Evolutionary conservation across 1,140 invertebrate species (phyloP).

Genomic region (Heterodera carotae): DNA sequence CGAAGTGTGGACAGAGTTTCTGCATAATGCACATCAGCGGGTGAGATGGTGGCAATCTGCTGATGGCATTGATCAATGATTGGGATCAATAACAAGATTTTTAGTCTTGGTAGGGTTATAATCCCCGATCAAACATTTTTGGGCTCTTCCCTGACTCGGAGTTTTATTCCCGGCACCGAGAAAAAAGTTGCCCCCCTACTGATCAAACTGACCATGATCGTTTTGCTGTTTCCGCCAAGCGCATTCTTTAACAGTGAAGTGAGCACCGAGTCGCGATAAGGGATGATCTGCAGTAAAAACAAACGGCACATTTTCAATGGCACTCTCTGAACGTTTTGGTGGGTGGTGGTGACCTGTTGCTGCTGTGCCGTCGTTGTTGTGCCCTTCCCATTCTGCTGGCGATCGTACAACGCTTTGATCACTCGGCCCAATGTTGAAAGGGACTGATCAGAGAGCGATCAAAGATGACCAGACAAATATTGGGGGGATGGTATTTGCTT

Average conservation of each 20-base stretch:
- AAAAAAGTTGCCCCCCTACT: too few relatives aligned
- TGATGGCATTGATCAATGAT: slow-evolving; percentile 41
- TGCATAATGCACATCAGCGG: slow-evolving; percentile 74
- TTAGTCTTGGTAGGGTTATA: too few relatives aligned
- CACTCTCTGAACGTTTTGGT: not conserved
- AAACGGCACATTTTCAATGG: not conserved
- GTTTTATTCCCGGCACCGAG: too few relatives aligned
- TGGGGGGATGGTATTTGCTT: not conserved
- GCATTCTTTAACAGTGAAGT: slow-evolving; percentile 74
- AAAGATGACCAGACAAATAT: not conserved
- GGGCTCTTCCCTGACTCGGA: too few relatives aligned
- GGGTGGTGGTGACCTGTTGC: not conserved
- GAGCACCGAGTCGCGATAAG: slow-evolving; percentile 73
- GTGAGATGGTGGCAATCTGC: slow-evolving; percentile 73
- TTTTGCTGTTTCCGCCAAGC: slow-evolving; percentile 74
- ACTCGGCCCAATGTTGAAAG: slow-evolving; percentile 73
- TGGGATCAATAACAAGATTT: too few relatives aligned
- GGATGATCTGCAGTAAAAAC: too few relatives aligned
- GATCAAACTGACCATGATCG: slow-evolving; percentile 70
- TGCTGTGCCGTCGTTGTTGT: not conserved
- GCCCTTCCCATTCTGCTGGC: slow-evolving; percentile 28
- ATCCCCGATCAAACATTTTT: too few relatives aligned
- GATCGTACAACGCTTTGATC: slow-evolving; percentile 70
- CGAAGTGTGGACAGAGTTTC: slow-evolving; percentile 72
- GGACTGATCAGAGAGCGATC: slow-evolving; percentile 62